These are phyloP conservation scores for Stichodactyla helianthus DNA, from an alignment of 64 coral and sea anemone genomes.

Conservation along the genomic window DNA sequence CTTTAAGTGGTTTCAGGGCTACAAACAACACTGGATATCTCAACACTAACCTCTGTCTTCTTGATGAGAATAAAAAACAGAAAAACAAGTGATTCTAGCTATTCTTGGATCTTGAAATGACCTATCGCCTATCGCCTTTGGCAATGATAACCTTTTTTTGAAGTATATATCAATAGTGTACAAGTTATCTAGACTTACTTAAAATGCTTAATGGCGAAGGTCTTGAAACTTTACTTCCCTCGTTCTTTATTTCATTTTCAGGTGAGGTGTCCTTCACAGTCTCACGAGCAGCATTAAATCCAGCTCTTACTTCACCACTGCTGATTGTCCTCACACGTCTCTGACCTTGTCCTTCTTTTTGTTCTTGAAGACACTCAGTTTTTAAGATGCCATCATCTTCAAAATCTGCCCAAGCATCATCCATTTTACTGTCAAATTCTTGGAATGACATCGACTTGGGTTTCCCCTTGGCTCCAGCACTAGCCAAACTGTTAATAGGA, in stretches of 20 bases:
- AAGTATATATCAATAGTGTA: too few species aligned
- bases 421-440: conserved; percentile 88
- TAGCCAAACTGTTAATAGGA: background rate
- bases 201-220: conserved; percentile 77
- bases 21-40: too few species aligned
- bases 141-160: too few species aligned
- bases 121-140: too few species aligned
- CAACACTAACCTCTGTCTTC: too few species aligned
- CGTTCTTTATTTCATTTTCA: conserved; percentile 36
- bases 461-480: conserved; percentile 39
- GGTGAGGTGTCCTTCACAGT: conserved; percentile 28
- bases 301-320: conserved; percentile 76
- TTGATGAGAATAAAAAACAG: too few species aligned
- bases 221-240: conserved; percentile 55
- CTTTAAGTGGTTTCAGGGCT: too few species aligned
- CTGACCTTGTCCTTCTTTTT: conserved; percentile 11
- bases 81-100: too few species aligned
- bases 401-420: conserved; percentile 91
- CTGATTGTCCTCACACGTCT: conserved; percentile 59
- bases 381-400: conserved; percentile 78
- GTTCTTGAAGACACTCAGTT: conserved; percentile 24
- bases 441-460: conserved; percentile 66
- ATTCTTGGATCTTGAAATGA: too few species aligned
- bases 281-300: conserved; percentile 51
- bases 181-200: conserved; percentile 38